Evolutionary conservation across 2,797 vertebrate genomes (phyloP).

Genomic region (Aplochiton taeniatus): DNA sequence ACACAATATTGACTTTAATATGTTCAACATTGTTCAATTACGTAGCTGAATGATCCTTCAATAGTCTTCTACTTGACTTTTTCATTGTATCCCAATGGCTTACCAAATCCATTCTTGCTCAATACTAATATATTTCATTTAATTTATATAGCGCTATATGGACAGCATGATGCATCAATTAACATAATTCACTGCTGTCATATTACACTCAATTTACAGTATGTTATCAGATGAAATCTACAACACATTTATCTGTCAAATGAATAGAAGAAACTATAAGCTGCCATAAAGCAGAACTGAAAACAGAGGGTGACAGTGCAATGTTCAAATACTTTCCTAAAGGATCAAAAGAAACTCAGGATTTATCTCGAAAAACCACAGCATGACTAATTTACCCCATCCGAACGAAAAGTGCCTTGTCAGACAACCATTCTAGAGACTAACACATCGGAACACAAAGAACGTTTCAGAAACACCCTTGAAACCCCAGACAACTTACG

Average conservation of each 20-base stretch:
- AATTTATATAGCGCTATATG: too few species aligned
- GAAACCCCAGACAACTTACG: slow-evolving; percentile 42
- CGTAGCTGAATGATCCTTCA: too few species aligned
- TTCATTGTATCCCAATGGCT: not conserved
- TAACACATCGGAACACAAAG: slow-evolving; percentile 60
- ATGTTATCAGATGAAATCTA: slow-evolving; percentile 50
- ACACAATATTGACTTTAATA: too few species aligned
- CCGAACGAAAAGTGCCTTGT: slow-evolving; percentile 62
- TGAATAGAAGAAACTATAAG: slow-evolving; percentile 43
- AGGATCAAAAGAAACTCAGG: slow-evolving; percentile 57
- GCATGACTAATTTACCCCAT: slow-evolving; percentile 45
- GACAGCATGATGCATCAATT: slow-evolving; percentile 55
- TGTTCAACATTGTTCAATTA: too few species aligned
- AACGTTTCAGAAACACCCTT: slow-evolving; percentile 58
- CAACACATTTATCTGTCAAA: slow-evolving; percentile 57
- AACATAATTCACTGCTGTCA: slow-evolving; percentile 54
- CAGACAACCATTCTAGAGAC: slow-evolving; percentile 48
- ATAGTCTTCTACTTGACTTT: too few species aligned
- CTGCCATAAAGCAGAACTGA: slow-evolving; percentile 41
- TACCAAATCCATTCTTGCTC: slow-evolving; percentile 30
- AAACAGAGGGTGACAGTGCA: slow-evolving; percentile 40
- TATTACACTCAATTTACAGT: slow-evolving; percentile 67
- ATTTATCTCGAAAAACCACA: slow-evolving; percentile 57
- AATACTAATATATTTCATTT: too few species aligned
- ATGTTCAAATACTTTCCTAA: slow-evolving; percentile 48